These are phyloP conservation scores for Eremophila alpestris DNA, from an alignment of 2,797 vertebrate genomes.

Conservation along the genomic window DNA sequence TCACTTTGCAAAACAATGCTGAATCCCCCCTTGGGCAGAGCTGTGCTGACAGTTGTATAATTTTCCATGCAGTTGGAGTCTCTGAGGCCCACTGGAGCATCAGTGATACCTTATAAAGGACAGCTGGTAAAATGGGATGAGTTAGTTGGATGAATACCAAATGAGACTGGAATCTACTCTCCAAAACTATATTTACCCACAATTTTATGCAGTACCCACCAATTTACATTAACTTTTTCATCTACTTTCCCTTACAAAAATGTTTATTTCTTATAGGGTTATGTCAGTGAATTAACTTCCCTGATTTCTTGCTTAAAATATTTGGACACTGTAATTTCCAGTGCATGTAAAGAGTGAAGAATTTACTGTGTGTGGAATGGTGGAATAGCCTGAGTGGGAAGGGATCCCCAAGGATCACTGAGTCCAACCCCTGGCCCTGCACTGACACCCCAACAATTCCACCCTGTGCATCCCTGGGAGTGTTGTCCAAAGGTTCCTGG, in stretches of 20 bases:
- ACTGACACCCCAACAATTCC: background rate
- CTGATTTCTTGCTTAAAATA: background rate
- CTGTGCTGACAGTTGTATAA: background rate
- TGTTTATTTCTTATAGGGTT: background rate
- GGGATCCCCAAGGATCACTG: background rate
- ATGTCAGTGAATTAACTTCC: background rate
- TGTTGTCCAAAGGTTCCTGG: accelerated
- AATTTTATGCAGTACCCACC: background rate
- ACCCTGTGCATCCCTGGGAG: background rate
- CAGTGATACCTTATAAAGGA: constrained; percentile 20
- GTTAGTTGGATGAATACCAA: constrained; percentile 16
- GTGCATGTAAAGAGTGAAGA: background rate
- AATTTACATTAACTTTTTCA: background rate
- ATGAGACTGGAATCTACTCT: background rate
- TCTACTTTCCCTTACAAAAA: background rate
- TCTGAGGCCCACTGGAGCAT: background rate
- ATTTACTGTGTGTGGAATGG: background rate
- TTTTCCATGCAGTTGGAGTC: constrained; percentile 4
- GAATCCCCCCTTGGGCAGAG: background rate
- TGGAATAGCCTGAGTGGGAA: background rate
- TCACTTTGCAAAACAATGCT: background rate
- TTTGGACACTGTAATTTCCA: background rate
- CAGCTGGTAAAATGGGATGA: constrained; percentile 6
- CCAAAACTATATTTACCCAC: background rate
- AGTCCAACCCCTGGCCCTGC: background rate